Evolutionary conservation across 2,888 invertebrate species (phyloP), one percentile per base, ranked within the genome.

Genomic region (Drosophila pseudotakahashii): DNA sequence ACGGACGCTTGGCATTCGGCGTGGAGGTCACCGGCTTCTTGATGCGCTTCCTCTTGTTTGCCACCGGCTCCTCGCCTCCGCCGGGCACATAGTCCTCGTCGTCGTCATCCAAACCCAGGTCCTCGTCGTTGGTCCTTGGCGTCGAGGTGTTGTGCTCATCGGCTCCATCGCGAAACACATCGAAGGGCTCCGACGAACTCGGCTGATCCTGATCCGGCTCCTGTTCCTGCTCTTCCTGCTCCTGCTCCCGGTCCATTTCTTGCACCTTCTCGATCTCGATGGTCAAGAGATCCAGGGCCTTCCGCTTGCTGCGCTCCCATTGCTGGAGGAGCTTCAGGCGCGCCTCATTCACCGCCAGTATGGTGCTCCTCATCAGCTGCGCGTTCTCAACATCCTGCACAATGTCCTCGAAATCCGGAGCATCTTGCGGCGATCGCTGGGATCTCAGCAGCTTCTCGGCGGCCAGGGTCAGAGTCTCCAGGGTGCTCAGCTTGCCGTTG

Each of bases 271-370:
- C 83, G 1, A 87, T 78, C 13, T 87, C 78, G 9, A 60, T 48
- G 1, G 70, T 77, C 1, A 89, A 59, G 52, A 78, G 48, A 37
- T 80, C 75, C 1, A 89, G 67, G 0, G 78, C 85, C 14, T 69
- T 76, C 3, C 77, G 77, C 34, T 89, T 90, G 47, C 53, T 72
- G 4, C 51, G 45, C 48, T 90, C 85, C 89, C 89, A 89, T 1
- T 53, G 61, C 44, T 77, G 66, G 5, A 85, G 36, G 19, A 75
- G 19, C 39, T 77, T 59, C 0, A 84, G 5, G 1, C 55, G 63
- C 1, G 79, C 63, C 14, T 78, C 72, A 13, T 89, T 89, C 6
- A 73, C 14, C 1, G 77, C 70, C 19, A 74, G 37, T 7, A 82
- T 73, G 42, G 39, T 74, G 41, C 73, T 73, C 45, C 68, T 53